Evolutionary conservation across 2,888 invertebrate genomes (phyloP).

Genomic region (Andricus curvator): DNA sequence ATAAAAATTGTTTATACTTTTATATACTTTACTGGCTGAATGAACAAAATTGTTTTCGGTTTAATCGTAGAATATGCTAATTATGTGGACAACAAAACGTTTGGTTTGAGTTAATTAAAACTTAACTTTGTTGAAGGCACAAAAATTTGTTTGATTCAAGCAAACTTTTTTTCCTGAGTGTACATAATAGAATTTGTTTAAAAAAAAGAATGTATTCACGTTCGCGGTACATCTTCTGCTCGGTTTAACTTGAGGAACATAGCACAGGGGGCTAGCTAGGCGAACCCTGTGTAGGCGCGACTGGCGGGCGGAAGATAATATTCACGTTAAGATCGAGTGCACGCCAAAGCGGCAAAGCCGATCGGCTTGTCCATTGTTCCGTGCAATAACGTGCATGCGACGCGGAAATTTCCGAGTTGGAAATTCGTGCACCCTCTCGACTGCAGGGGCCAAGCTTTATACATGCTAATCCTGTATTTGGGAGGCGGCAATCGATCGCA

Average conservation of each 20-base stretch:
- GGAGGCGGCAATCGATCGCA: slow-evolving; percentile 11
- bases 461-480: slow-evolving; percentile 34
- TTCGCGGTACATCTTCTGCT: slow-evolving; percentile 30
- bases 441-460: slow-evolving; percentile 29
- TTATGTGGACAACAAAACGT: too few relatives aligned
- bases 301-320: slow-evolving; percentile 37
- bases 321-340: slow-evolving; percentile 40
- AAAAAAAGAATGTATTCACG: neutral
- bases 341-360: slow-evolving; percentile 46
- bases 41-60: too few relatives aligned
- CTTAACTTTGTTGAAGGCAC: too few relatives aligned
- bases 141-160: too few relatives aligned
- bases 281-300: slow-evolving; percentile 18
- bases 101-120: too few relatives aligned
- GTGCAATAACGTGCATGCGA: slow-evolving; percentile 53
- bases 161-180: too few relatives aligned
- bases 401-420: slow-evolving; percentile 55
- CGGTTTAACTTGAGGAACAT: slow-evolving; percentile 33
- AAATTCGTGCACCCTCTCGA: slow-evolving; percentile 42
- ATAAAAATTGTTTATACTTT: too few relatives aligned
- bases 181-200: too few relatives aligned
- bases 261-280: neutral
- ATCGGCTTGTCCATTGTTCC: slow-evolving; percentile 56
- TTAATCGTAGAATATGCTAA: too few relatives aligned
- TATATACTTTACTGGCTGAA: too few relatives aligned